Evolutionary conservation across 2,113 vertebrate species (phyloP).

Genomic region (Lampris megalopsis): DNA sequence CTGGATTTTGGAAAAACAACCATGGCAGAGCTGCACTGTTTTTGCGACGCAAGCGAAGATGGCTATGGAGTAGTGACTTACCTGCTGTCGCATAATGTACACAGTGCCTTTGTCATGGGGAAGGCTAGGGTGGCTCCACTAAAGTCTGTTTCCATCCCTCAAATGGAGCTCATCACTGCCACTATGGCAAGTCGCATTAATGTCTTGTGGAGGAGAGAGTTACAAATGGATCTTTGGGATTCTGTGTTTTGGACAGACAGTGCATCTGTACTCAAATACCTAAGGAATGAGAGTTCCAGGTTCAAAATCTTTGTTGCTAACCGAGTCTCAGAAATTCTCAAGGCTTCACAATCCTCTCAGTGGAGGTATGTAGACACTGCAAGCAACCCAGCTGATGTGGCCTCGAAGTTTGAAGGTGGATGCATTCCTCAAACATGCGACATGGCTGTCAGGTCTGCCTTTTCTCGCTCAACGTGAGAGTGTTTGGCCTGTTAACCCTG

Average conservation of each 20-base stretch:
- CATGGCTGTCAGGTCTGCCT: not conserved
- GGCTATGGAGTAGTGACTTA: not conserved
- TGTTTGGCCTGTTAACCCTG: not conserved
- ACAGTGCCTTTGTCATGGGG: not conserved
- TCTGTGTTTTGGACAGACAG: constrained; percentile 5
- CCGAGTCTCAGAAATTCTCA: not conserved
- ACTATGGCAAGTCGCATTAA: not conserved
- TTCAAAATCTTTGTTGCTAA: not conserved
- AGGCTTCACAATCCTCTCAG: not conserved
- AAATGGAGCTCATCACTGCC: constrained; percentile 5
- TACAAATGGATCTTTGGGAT: not conserved
- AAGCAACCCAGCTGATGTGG: not conserved
- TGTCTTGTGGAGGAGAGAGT: not conserved
- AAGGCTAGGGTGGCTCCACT: not conserved
- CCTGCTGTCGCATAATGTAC: not conserved
- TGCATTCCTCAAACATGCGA: not conserved
- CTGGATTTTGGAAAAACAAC: not conserved
- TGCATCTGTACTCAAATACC: constrained; percentile 2
- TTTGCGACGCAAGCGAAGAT: not conserved
- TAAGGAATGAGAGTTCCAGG: not conserved
- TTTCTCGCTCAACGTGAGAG: not conserved
- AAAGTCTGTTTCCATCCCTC: not conserved
- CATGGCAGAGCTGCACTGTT: too few relatives aligned
- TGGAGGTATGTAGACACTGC: not conserved
- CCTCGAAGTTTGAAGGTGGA: not conserved